Base-by-base conservation (phyloP, 1,140 invertebrate genomes). In the Phenacoccus solenopsis region DNA sequence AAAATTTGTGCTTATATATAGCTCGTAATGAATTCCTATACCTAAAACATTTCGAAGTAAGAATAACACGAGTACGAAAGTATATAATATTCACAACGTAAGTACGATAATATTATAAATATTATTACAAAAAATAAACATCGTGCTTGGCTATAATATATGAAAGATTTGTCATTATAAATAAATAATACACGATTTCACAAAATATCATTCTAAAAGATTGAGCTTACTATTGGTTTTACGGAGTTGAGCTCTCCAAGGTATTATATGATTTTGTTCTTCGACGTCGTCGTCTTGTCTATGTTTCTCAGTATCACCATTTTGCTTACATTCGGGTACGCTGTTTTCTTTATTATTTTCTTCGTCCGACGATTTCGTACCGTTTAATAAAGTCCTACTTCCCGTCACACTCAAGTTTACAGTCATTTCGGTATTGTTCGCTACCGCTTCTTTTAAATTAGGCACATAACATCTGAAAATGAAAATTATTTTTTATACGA, bases 191-290 rank as follows among this genome's bases (percentile, higher is more conserved):
- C 30, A 32, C 30, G 13, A 7, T 32, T 7, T 32, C 30, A 59
- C 16, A 64, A 64, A 24, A 24, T 3, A 64, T 73, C 35, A 89
- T 78, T 89, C 88, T 72, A 89, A 79, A 72, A 90, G 82, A 77
- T 88, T 90, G 21, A 90, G 81, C 75, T 87, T 90, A 80, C 90
- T 92, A 77, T 92, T 92, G 1, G 91, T 94, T 80, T 94, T 94
- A 74, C 90, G 84, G 38, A 94, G 81, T 76, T 93, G 90, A 20
- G 90, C 89, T 76, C 90, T 83, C 91, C 91, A 94, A 0, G 91
- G 91, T 38, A 92, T 91, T 64, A 92, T 91, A 56, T 78, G 82
- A 0, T 77, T 78, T 73, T 82, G 76, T 72, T 85, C 82, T 56
- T 88, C 86, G 74, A 85, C 81, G 69, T 82, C 78, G 72, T 83